Evolutionary conservation across 2,113 vertebrate species (phyloP).

Genomic region (Crocuta crocuta): DNA sequence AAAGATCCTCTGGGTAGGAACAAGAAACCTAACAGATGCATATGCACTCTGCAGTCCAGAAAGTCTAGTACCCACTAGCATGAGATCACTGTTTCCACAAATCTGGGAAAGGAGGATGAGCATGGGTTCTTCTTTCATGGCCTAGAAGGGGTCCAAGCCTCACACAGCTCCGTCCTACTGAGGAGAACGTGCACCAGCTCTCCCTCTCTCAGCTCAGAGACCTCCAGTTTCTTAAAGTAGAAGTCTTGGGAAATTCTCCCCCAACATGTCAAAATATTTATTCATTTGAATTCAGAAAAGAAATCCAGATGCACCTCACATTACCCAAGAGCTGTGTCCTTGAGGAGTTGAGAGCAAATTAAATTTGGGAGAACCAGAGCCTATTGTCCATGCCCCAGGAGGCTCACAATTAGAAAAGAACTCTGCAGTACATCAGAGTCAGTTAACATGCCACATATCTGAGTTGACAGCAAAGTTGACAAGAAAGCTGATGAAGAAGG

Average conservation of each 20-base stretch:
- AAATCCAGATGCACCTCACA: conserved; percentile 2
- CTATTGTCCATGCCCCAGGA: background rate
- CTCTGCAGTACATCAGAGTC: background rate
- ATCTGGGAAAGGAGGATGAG: background rate
- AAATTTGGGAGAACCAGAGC: background rate
- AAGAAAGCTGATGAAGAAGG: background rate
- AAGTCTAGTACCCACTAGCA: background rate
- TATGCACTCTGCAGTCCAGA: background rate
- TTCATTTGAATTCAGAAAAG: background rate
- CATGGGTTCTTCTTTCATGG: background rate
- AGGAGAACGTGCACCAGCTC: background rate
- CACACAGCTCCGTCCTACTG: background rate
- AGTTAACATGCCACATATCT: background rate
- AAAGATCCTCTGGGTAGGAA: background rate
- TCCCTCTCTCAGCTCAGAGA: background rate
- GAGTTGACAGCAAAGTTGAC: background rate
- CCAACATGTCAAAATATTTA: background rate
- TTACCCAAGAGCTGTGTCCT: conserved; percentile 44
- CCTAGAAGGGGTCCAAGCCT: background rate
- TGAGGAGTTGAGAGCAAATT: conserved; percentile 11
- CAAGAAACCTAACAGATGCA: background rate
- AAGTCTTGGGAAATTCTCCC: background rate
- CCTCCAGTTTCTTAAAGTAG: background rate
- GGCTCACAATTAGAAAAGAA: background rate
- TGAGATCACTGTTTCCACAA: background rate